A percentile compares a stretch with the other conserved stretches of the same genome.
Evolutionary conservation across 2,113 vertebrate species (phyloP).

Genomic region (Stigmatopora nigra): DNA sequence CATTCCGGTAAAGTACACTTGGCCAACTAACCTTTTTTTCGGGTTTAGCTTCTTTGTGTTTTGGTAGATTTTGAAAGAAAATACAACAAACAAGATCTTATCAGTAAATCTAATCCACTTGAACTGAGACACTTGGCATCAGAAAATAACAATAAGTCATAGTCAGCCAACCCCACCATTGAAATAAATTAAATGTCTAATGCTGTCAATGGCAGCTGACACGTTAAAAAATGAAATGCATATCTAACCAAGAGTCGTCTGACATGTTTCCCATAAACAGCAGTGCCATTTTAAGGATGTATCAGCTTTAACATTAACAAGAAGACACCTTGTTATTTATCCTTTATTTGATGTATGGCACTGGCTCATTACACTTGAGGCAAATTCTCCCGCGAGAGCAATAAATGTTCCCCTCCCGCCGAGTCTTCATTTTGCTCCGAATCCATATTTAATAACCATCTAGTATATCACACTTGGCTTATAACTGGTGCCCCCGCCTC

Average conservation of each 20-base stretch:
- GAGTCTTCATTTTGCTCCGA: slow-evolving; percentile 16
- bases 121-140: too few relatives aligned
- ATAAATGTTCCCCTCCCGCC: slow-evolving; percentile 16
- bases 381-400: slow-evolving; percentile 1
- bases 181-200: too few relatives aligned
- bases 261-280: slow-evolving; percentile 3
- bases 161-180: too few relatives aligned
- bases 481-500: background rate
- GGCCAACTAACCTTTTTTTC: background rate
- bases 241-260: background rate
- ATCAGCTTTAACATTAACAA: slow-evolving; percentile 19
- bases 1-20: background rate
- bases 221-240: background rate
- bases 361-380: slow-evolving; percentile 13
- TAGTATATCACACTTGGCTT: slow-evolving; percentile 2
- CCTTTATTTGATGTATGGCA: slow-evolving; percentile 13
- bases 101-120: too few relatives aligned
- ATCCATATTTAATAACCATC: slow-evolving; percentile 9
- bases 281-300: slow-evolving; percentile 19
- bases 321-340: slow-evolving; percentile 17
- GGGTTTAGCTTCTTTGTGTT: background rate
- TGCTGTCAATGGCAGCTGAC: background rate
- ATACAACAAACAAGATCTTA: too few relatives aligned
- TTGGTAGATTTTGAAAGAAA: too few relatives aligned
- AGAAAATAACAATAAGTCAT: too few relatives aligned